A percentile compares a stretch with the other conserved stretches of the same genome.
phyloP scores from a whole-genome alignment of 2,113 vertebrate species.

The Corythoichthys haematopterus region DNA sequence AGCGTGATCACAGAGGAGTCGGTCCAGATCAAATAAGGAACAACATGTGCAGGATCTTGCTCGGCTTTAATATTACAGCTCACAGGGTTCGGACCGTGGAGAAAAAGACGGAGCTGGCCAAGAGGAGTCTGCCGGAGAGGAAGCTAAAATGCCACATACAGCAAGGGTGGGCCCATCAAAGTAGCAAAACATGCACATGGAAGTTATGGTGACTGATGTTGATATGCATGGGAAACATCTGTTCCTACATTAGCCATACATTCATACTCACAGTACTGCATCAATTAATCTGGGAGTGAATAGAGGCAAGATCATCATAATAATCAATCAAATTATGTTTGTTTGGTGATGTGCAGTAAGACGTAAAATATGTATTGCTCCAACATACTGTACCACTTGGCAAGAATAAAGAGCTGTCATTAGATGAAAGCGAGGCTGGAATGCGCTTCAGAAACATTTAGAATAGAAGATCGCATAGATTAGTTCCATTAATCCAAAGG shows the following conservation, averaged over 20 bases:
- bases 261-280: no score
- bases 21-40: constrained; percentile 40
- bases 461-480: no score
- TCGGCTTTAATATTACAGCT: constrained; percentile 24
- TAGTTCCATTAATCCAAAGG: no score
- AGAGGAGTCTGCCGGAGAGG: neutral
- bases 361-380: no score
- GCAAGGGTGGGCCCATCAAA: constrained; percentile 31
- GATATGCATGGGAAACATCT: neutral
- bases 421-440: no score
- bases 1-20: constrained; percentile 43
- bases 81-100: constrained; percentile 27
- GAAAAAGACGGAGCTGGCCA: constrained; percentile 8
- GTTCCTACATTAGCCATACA: neutral
- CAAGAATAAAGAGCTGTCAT: no score
- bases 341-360: no score
- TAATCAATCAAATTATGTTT: no score
- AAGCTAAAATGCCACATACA: constrained; percentile 1
- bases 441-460: no score
- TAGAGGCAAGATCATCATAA: no score
- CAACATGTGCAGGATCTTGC: constrained; percentile 20
- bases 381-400: no score
- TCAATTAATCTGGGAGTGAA: no score
- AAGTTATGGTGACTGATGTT: neutral
- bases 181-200: neutral